phyloP scores from a whole-genome alignment of 2,797 vertebrate genomes.

The Gobio occitaniae region DNA sequence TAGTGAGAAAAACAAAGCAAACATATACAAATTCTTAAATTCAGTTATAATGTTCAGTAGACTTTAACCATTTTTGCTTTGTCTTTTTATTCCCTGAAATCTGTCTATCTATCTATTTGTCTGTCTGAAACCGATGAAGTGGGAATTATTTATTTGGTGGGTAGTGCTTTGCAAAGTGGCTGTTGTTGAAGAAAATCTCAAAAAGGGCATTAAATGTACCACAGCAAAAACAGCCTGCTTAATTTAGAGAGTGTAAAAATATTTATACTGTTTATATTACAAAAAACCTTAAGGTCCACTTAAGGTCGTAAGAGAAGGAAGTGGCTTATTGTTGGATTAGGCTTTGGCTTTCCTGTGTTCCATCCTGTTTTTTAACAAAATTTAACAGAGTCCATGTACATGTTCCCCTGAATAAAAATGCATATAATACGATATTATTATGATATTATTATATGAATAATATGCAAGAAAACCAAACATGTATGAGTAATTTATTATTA shows the following conservation, averaged over 20 bases:
- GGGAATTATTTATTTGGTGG: background rate
- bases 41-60: too few relatives aligned
- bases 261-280: background rate
- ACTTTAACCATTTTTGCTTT: too few relatives aligned
- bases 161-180: background rate
- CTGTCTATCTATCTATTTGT: background rate
- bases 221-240: background rate
- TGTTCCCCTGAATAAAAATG: background rate
- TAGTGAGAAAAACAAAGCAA: too few relatives aligned
- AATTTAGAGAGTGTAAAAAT: background rate
- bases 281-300: background rate
- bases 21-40: too few relatives aligned
- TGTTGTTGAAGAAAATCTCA: background rate
- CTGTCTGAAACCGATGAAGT: background rate
- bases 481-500: background rate
- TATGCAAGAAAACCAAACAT: background rate
- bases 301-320: slow-evolving; percentile 1
- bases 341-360: background rate
- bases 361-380: slow-evolving; percentile 20
- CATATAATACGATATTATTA: background rate
- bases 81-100: too few relatives aligned
- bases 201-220: background rate
- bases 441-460: background rate
- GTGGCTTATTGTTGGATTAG: background rate
- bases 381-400: background rate